A percentile compares a stretch with the other conserved stretches of the same genome.
phyloP scores from a whole-genome alignment of 2,888 invertebrate genomes.

The Blastobasis adustella region DNA sequence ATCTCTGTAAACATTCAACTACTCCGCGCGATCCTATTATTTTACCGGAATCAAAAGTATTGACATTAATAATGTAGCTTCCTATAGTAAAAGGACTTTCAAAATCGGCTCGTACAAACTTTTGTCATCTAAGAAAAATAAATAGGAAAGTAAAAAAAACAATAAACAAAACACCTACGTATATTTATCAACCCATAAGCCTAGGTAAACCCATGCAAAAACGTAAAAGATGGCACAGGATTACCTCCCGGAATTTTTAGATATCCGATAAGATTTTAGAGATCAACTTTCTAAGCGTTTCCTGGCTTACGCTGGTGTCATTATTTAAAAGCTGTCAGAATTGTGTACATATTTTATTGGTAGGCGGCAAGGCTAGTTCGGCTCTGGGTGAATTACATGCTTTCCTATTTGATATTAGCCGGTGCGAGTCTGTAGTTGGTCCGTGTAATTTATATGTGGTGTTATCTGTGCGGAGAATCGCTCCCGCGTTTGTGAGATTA shows the following conservation, averaged over 20 bases:
- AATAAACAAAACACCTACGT: no score
- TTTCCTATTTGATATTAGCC: conserved; percentile 73
- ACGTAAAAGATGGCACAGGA: no score
- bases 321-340: conserved; percentile 74
- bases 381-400: conserved; percentile 68
- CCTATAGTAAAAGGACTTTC: no score
- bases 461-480: conserved; percentile 65
- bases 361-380: conserved; percentile 45
- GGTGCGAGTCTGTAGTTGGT: conserved; percentile 54
- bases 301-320: conserved; percentile 65
- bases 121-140: no score
- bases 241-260: background rate
- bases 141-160: no score
- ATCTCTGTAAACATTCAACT: no score
- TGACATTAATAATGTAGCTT: no score
- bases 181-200: no score
- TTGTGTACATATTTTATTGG: conserved; percentile 62
- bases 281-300: conserved; percentile 63
- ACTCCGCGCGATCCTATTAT: no score
- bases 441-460: conserved; percentile 63
- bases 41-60: no score
- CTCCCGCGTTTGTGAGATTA: conserved; percentile 68
- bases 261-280: background rate
- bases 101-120: no score
- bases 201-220: no score